Conservation (phyloP, 2,888 invertebrate genomes). For the Agapostemon virescens region DNA sequence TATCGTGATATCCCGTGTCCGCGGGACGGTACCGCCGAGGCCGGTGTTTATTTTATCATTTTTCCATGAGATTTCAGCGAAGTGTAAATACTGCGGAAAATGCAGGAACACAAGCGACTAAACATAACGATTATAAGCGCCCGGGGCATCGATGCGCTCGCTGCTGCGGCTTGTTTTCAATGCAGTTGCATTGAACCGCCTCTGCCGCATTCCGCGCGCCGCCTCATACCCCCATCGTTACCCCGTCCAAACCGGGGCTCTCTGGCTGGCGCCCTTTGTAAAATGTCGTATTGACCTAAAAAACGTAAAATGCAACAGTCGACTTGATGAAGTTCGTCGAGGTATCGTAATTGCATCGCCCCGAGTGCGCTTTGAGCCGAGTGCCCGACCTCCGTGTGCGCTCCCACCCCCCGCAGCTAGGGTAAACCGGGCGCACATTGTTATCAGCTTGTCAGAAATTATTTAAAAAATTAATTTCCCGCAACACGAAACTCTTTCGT, state of each 20-base stretch:
- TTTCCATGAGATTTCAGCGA: slow-evolving; percentile 69
- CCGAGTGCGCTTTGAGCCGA: slow-evolving; percentile 54
- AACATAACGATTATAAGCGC: slow-evolving; percentile 72
- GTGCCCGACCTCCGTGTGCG: not conserved
- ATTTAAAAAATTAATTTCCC: slow-evolving; percentile 52
- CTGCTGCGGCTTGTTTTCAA: slow-evolving; percentile 65
- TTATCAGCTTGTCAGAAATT: slow-evolving; percentile 54
- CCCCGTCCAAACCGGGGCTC: slow-evolving; percentile 55
- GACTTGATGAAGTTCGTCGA: slow-evolving; percentile 60
- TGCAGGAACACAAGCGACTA: slow-evolving; percentile 70
- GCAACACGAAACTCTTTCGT: slow-evolving; percentile 16
- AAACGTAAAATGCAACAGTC: slow-evolving; percentile 64
- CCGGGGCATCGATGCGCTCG: slow-evolving; percentile 58
- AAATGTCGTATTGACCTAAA: slow-evolving; percentile 67
- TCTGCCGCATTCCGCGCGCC: slow-evolving; percentile 56
- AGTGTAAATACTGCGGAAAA: slow-evolving; percentile 70
- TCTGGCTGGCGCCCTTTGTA: slow-evolving; percentile 60
- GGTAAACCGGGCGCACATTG: slow-evolving; percentile 25
- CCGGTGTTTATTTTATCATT: slow-evolving; percentile 69
- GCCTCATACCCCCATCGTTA: slow-evolving; percentile 61
- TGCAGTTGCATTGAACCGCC: slow-evolving; percentile 65
- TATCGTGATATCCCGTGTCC: slow-evolving; percentile 66
- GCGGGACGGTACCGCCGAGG: slow-evolving; percentile 42
- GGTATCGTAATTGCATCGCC: slow-evolving; percentile 61
- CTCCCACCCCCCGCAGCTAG: not conserved